Conservation (phyloP, 2,888 invertebrate species). For the Antheraea yamamai region DNA sequence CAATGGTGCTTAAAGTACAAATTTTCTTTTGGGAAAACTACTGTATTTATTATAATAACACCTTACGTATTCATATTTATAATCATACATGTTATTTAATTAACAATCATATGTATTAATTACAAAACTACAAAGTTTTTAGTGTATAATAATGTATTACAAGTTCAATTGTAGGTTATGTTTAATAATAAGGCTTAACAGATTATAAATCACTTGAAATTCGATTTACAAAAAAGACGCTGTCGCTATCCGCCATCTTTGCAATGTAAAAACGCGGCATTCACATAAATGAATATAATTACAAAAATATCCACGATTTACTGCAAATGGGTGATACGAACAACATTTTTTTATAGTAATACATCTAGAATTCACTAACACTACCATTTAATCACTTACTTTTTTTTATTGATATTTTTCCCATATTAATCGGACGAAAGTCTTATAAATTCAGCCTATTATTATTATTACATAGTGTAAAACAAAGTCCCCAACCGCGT, state of each 20-base stretch:
- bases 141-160: neutral
- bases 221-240: neutral
- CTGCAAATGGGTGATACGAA: neutral
- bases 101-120: neutral
- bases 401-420: neutral
- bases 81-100: neutral
- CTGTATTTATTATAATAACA: neutral
- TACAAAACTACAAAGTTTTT: constrained; percentile 2
- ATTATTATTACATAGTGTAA: no score
- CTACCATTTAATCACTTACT: neutral
- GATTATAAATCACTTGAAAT: neutral
- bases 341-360: neutral
- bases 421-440: neutral
- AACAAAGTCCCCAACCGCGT: no score
- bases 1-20: no score
- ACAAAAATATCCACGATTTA: neutral
- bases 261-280: neutral
- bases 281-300: neutral
- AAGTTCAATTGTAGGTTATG: neutral
- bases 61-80: neutral
- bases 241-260: neutral
- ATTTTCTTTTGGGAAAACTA: neutral
- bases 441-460: no score
- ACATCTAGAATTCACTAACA: neutral
- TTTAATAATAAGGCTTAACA: neutral